Evolutionary conservation across 2,797 vertebrate genomes (phyloP).

Genomic region (Eulemur albifrons): DNA sequence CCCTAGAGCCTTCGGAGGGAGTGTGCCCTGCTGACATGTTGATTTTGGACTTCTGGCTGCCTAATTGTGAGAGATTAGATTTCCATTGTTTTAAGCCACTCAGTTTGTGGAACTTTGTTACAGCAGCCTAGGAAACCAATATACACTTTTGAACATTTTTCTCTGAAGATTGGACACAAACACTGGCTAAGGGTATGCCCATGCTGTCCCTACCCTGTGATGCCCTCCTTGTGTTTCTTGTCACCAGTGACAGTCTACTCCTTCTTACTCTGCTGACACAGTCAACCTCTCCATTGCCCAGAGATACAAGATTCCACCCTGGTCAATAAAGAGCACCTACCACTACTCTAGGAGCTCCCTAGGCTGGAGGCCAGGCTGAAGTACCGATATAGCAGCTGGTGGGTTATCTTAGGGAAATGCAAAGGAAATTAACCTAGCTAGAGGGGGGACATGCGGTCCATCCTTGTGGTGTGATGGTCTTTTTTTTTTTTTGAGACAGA

Average conservation of each 20-base stretch:
- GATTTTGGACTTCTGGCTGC: neutral
- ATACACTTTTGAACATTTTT: neutral
- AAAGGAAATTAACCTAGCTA: neutral
- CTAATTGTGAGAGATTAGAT: neutral
- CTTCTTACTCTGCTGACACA: neutral
- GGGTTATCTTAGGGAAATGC: neutral
- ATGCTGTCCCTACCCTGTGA: neutral
- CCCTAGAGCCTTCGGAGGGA: neutral
- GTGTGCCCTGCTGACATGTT: neutral
- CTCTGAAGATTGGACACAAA: neutral
- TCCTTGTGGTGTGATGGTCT: neutral
- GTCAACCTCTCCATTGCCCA: neutral
- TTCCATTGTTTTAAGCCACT: neutral
- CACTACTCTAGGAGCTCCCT: neutral
- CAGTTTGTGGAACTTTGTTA: neutral
- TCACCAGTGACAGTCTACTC: neutral
- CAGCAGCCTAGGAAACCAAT: neutral
- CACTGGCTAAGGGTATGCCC: neutral
- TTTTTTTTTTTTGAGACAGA: too few relatives aligned
- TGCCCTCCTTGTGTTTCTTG: neutral
- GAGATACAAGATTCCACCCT: neutral
- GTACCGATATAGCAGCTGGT: neutral
- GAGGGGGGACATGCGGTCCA: neutral
- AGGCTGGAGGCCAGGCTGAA: neutral
- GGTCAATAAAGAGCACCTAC: neutral